Evolutionary conservation across 1,140 invertebrate genomes (phyloP), one percentile per base, ranked within the genome.

Genomic region (Drosophila arizonae): DNA sequence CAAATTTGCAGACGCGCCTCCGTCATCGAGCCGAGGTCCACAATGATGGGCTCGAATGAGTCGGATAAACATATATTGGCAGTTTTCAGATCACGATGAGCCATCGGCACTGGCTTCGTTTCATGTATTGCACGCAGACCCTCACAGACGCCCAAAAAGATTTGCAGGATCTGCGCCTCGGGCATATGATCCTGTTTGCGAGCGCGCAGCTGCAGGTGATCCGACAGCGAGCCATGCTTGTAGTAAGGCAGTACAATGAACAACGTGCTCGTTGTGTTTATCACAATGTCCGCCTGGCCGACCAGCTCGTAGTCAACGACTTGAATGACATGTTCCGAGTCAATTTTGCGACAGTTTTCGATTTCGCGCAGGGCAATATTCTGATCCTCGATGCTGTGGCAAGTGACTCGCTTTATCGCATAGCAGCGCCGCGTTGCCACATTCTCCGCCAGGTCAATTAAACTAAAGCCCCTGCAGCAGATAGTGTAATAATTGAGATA

Each of bases 11-110:
- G 93, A 80, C 95, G 93, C 0, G 96, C 96, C 72, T 94, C 94
- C 24, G 95, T 94, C 79, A 96, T 95, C 24, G 97, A 97, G 21
- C 97, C 95, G 76, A 98, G 93, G 92, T 98, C 97, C 94, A 97
- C 97, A 63, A 97, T 94, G 50, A 97, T 92, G 3, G 96, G 95
- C 60, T 93, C 94, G 75, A 95, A 94, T 68, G 95, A 94, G 80
- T 96, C 94, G 26, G 94, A 94, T 24, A 97, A 91, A 77, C 97
- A 93, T 77, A 97, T 94, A 93, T 97, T 97, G 30, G 95, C 95
- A 61, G 96, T 96, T 92, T 98, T 97, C 41, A 97, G 90, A 93
- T 98, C 96, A 87, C 96, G 93, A 88, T 97, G 96, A 58, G 96
- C 96, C 76, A 96, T 93, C 24, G 96, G 94, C 60, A 95, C 93